Base-by-base conservation (phyloP, 2,888 invertebrate genomes). In the Hyposoter didymator region DNA sequence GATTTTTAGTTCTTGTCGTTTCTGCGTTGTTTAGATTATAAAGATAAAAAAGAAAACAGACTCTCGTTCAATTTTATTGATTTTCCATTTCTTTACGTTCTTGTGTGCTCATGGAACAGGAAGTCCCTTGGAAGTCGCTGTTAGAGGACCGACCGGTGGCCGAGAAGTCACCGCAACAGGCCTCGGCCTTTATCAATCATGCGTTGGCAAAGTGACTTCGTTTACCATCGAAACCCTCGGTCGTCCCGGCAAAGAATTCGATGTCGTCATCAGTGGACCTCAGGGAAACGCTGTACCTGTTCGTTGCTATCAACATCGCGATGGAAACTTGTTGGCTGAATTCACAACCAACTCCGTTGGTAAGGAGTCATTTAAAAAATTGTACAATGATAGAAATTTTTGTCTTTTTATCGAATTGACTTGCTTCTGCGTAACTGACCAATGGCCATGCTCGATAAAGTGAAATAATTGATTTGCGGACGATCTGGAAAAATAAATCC, bases 221-320 rank as follows among this genome's bases (percentile, higher is more conserved):
- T 98, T 99, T 94, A 96, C 97, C 69, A 98, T 99, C 85, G 98
- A 98, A 92, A 98, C 98, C 0, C 95, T 97, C 8, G 98, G 98
- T 5, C 95, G 97, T 70, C 96, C 97, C 1, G 97, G 97, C 0
- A 95, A 98, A 80, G 98, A 98, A 92, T 98, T 98, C 92, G 98
- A 98, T 93, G 98, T 98, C 0, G 97, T 98, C 0, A 97, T 98
- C 1, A 97, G 97, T 0, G 97, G 97, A 0, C 97, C 97, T 0
- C 96, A 96, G 8, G 96, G 97, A 0, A 95, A 96, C 87, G 97
- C 98, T 0, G 95, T 99, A 62, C 98, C 98, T 0, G 98, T 99
- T 28, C 90, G 98, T 82, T 99, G 99, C 92, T 99, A 99, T 94
- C 98, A 98, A 93, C 99, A 99, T 85, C 98, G 99, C 91, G 98